Evolutionary conservation across 2,113 vertebrate genomes (phyloP).

Genomic region (Hippocampus comes): DNA sequence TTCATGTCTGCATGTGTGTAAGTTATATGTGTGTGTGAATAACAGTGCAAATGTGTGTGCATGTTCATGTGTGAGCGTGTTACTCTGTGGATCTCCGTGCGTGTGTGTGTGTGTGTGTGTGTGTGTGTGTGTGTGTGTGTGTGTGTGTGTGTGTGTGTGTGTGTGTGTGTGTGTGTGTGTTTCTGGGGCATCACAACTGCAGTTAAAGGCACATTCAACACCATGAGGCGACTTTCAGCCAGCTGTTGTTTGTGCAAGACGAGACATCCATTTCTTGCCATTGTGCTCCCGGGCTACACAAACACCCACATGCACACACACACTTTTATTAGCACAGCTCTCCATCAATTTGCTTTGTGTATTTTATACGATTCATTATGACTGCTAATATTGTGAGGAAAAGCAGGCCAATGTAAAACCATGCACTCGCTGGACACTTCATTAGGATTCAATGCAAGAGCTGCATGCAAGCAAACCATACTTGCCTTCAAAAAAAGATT

Average conservation of each 20-base stretch:
- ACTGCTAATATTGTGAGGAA: slow-evolving; percentile 16
- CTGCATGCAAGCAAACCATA: background rate
- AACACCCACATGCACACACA: background rate
- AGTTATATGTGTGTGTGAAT: background rate
- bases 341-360: background rate
- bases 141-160: background rate
- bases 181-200: slow-evolving; percentile 13
- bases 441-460: background rate
- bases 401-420: background rate
- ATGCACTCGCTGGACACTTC: background rate
- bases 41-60: background rate
- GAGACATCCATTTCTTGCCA: slow-evolving; percentile 5
- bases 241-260: slow-evolving; percentile 12
- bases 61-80: too few relatives aligned
- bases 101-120: background rate
- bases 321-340: background rate
- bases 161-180: slow-evolving; percentile 9
- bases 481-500: background rate
- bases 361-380: slow-evolving; percentile 35
- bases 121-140: slow-evolving; percentile 1
- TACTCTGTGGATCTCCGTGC: too few relatives aligned
- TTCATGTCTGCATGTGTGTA: slow-evolving; percentile 5
- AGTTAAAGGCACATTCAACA: slow-evolving; percentile 11
- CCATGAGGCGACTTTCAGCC: background rate
- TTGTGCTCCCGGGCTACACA: background rate